A percentile compares a stretch with the other conserved stretches of the same genome.
Evolutionary conservation across 2,113 vertebrate genomes (phyloP).

Genomic region (Tupaia chinensis): DNA sequence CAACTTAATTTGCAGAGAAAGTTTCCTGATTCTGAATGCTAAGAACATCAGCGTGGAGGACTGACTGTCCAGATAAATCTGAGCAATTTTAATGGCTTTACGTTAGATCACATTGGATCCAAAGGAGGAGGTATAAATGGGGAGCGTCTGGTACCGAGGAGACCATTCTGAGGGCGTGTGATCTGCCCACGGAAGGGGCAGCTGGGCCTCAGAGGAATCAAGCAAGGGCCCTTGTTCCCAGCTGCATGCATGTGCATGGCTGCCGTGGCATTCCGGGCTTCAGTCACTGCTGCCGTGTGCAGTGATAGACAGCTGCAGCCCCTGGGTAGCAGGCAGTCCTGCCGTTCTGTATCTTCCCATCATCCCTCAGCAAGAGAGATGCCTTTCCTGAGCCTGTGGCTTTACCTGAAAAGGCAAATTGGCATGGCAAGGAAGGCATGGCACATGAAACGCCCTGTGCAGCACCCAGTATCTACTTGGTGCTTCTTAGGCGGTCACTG

Average conservation of each 20-base stretch:
- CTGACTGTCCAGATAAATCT: neutral
- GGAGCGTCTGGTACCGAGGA: neutral
- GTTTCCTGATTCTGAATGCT: neutral
- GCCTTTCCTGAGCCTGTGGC: neutral
- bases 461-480: neutral
- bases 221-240: too few relatives aligned
- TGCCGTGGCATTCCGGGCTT: neutral
- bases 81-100: neutral
- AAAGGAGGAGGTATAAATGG: neutral
- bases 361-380: neutral
- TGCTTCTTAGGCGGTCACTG: too few relatives aligned
- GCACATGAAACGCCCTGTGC: fast-evolving
- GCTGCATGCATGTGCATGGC: neutral
- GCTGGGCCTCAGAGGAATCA: neutral
- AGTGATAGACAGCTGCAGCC: neutral
- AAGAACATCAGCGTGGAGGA: neutral
- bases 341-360: neutral
- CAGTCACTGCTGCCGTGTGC: fast-evolving
- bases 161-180: neutral
- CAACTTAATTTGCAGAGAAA: constrained; percentile 4
- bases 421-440: neutral
- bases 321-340: neutral
- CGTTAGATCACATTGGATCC: neutral
- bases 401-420: neutral
- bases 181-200: neutral